These are phyloP conservation scores for Gephyroberyx darwinii DNA, from an alignment of 2,797 vertebrate genomes.

Conservation along the genomic window DNA sequence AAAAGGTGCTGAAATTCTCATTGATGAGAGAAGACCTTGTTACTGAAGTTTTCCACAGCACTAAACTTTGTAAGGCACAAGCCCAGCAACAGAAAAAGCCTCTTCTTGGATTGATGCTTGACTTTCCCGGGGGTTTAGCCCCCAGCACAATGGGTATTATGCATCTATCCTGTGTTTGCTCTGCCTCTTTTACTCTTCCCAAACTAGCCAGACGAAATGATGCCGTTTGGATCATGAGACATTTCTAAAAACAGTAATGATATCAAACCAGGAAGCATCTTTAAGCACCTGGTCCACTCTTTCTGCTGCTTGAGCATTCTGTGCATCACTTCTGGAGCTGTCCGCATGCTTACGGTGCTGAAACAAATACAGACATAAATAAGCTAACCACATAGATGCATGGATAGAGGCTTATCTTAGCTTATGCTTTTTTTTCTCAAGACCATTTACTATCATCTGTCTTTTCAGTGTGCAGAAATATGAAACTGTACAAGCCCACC, in stretches of 20 bases:
- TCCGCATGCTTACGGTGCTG: constrained; percentile 54
- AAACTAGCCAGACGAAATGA: background rate
- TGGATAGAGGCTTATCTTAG: background rate
- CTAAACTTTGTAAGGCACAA: background rate
- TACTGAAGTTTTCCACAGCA: background rate
- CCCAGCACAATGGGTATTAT: background rate
- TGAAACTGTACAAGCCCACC: background rate
- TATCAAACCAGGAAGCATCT: constrained; percentile 17
- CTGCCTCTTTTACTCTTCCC: background rate
- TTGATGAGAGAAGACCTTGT: background rate
- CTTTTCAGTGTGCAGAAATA: constrained; percentile 3
- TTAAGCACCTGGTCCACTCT: background rate
- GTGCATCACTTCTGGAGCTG: constrained; percentile 46
- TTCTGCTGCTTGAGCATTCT: constrained; percentile 9
- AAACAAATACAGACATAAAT: constrained; percentile 34
- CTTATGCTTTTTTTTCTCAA: background rate
- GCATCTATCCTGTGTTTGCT: background rate
- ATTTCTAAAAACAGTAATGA: background rate
- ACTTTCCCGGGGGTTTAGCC: background rate
- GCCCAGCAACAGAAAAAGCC: background rate
- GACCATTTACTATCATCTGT: background rate
- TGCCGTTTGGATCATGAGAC: background rate
- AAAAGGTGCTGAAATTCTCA: background rate
- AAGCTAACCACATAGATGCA: background rate
- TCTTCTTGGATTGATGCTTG: background rate